These are phyloP conservation scores for Dendroctonus ponderosae DNA, from an alignment of 1,140 invertebrate genomes.

Conservation along the genomic window DNA sequence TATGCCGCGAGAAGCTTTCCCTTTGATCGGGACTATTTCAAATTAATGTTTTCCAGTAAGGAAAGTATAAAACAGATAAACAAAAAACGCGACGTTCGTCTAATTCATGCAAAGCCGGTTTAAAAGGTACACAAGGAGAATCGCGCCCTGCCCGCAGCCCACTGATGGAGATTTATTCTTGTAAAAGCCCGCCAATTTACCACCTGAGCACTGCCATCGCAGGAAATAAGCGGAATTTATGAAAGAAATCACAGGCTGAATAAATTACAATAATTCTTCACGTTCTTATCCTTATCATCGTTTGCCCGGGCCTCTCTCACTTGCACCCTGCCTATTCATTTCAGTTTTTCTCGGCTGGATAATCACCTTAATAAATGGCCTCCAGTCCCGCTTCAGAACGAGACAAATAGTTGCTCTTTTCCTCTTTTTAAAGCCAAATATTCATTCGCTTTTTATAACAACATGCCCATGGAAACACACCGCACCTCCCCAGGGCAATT, in stretches of 20 bases:
- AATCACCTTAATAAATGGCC: constrained; percentile 24
- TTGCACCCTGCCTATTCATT: constrained; percentile 3
- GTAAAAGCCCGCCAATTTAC: constrained; percentile 11
- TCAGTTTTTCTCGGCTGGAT: constrained; percentile 8
- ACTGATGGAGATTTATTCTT: constrained; percentile 7
- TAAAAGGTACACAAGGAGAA: no score
- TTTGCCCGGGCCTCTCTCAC: background rate
- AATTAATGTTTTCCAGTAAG: no score
- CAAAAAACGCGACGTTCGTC: no score
- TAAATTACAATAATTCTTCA: constrained; percentile 20
- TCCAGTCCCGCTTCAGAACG: constrained; percentile 3
- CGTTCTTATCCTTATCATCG: constrained; percentile 14
- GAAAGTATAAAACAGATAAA: no score
- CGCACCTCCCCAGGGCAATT: no score
- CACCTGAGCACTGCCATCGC: constrained; percentile 5
- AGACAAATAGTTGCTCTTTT: constrained; percentile 6
- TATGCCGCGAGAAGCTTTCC: no score
- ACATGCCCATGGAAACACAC: no score
- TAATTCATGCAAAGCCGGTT: no score
- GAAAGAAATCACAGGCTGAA: constrained; percentile 17
- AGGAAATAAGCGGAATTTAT: constrained; percentile 21
- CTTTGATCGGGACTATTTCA: no score
- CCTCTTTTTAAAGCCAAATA: constrained; percentile 5
- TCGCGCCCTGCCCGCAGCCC: background rate
- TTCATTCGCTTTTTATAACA: background rate